These are phyloP conservation scores for Megaceryle torquata DNA, from an alignment of 2,113 vertebrate genomes.

Conservation along the genomic window DNA sequence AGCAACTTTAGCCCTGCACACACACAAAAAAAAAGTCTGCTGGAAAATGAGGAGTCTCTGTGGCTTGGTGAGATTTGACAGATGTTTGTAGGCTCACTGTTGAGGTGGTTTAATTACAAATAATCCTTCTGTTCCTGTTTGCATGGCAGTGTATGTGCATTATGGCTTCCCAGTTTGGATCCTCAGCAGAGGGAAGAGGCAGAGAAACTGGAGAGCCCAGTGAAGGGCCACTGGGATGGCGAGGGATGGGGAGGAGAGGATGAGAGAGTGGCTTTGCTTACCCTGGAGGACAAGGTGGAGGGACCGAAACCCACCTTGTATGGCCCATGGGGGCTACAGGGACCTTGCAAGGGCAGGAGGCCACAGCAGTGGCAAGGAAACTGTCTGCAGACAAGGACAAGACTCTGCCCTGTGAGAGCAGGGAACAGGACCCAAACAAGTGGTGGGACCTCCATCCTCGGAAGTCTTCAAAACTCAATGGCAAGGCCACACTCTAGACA, in stretches of 20 bases:
- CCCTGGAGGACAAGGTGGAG: neutral
- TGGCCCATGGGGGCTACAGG: neutral
- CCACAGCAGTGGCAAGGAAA: neutral
- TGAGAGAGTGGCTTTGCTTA: neutral
- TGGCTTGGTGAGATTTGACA: neutral
- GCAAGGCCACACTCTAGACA: neutral
- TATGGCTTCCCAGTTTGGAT: fast-evolving
- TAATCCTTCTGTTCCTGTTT: neutral
- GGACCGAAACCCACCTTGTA: neutral
- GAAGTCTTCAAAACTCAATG: neutral
- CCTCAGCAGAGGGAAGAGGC: neutral
- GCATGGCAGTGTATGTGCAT: neutral
- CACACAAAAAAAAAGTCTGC: neutral
- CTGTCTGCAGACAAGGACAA: fast-evolving
- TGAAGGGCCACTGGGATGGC: neutral
- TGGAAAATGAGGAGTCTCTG: neutral
- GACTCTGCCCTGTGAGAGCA: neutral
- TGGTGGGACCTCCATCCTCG: neutral
- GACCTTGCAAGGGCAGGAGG: neutral
- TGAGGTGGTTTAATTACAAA: neutral
- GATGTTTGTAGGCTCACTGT: neutral
- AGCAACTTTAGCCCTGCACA: neutral
- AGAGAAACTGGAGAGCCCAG: neutral
- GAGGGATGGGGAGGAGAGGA: neutral
- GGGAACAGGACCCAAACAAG: neutral